These are phyloP conservation scores for Chironomus tentans DNA, from an alignment of 2,888 invertebrate species.

Conservation along the genomic window DNA sequence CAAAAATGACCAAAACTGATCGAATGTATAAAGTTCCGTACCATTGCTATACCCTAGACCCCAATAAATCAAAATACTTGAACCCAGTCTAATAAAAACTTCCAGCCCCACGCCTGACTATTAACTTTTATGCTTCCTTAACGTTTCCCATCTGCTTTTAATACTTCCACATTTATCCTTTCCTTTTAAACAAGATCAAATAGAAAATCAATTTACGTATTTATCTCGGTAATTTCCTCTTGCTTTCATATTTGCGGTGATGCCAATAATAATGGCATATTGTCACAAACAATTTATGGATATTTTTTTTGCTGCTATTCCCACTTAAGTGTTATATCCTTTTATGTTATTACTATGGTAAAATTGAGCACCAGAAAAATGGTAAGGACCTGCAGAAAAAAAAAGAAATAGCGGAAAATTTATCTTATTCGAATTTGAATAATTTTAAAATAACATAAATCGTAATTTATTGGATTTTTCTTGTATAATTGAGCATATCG, in stretches of 20 bases:
- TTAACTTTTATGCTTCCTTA: no score
- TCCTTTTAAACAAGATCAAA: slow-evolving; percentile 1
- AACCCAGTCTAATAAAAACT: no score
- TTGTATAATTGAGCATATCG: slow-evolving; percentile 20
- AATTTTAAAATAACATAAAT: slow-evolving; percentile 23
- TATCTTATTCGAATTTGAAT: slow-evolving; percentile 19
- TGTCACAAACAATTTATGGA: background rate
- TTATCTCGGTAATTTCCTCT: background rate
- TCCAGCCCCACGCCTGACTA: no score
- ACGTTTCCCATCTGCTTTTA: no score
- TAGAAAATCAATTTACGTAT: slow-evolving; percentile 11
- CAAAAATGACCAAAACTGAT: no score
- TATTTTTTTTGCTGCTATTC: background rate
- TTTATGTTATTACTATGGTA: background rate
- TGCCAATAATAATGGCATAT: background rate
- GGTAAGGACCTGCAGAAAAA: background rate
- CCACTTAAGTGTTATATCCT: background rate
- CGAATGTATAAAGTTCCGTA: no score
- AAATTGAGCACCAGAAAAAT: background rate
- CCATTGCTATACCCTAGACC: no score
- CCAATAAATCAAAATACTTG: no score
- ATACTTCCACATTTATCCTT: background rate
- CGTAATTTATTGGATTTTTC: slow-evolving; percentile 21
- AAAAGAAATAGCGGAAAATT: background rate
- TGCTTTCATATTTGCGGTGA: background rate